These are phyloP conservation scores for Suncus etruscus DNA, from an alignment of 2,113 vertebrate species.

Conservation along the genomic window DNA sequence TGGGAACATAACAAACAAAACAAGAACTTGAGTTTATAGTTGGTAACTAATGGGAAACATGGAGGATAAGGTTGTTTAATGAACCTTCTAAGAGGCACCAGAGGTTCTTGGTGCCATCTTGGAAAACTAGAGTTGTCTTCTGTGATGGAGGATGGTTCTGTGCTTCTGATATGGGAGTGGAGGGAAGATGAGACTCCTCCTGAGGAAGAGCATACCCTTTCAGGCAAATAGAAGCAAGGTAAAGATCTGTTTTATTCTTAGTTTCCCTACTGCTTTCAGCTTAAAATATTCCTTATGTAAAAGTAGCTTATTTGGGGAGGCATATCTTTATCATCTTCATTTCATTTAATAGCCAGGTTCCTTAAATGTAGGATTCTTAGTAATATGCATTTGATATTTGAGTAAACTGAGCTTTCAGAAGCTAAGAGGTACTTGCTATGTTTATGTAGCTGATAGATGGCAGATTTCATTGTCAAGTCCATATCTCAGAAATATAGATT, in stretches of 20 bases:
- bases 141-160: not conserved
- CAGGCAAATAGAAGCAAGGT: not conserved
- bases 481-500: not conserved
- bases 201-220: not conserved
- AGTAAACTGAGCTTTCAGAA: not conserved
- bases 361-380: not conserved
- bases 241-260: not conserved
- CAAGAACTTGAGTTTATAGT: not conserved
- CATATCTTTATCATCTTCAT: not conserved
- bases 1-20: not conserved
- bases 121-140: not conserved
- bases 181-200: not conserved
- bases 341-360: not conserved
- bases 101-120: not conserved
- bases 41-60: not conserved
- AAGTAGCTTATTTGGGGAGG: not conserved
- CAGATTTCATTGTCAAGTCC: not conserved
- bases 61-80: not conserved
- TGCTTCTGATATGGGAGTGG: not conserved
- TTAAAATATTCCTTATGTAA: constrained; percentile 17
- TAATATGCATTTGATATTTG: constrained; percentile 2
- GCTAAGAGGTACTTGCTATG: not conserved
- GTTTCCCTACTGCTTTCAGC: constrained; percentile 23
- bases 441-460: not conserved
- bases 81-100: not conserved